phyloP scores from a whole-genome alignment of 2,888 invertebrate species.

The Amphipoea lucens region DNA sequence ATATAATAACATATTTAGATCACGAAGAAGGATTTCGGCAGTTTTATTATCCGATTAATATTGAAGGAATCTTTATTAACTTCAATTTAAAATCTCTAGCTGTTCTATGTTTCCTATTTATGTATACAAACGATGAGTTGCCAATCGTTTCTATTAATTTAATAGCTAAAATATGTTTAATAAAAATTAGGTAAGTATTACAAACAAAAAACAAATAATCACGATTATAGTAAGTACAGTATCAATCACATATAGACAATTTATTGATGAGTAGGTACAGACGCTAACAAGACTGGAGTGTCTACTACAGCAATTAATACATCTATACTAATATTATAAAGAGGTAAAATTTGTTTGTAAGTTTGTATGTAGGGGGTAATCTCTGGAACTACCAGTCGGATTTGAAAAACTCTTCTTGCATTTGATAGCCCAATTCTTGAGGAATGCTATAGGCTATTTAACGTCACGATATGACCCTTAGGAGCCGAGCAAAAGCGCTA shows the following conservation, averaged over 20 bases:
- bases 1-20: slow-evolving; percentile 3
- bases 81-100: background rate
- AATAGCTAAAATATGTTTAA: background rate
- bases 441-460: no score
- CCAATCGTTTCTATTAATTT: slow-evolving; percentile 14
- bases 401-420: no score
- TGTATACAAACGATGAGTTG: background rate
- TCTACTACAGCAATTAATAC: background rate
- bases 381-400: no score
- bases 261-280: slow-evolving; percentile 35
- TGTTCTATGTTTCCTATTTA: background rate
- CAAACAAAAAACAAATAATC: slow-evolving; percentile 32
- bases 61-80: background rate
- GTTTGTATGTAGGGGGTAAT: no score
- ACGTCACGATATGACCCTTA: no score
- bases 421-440: no score
- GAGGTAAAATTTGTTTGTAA: no score
- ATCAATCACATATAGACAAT: slow-evolving; percentile 35
- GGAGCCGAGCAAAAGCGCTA: no score
- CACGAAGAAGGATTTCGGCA: background rate
- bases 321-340: no score
- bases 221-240: slow-evolving; percentile 35
- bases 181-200: background rate
- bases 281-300: slow-evolving; percentile 6
- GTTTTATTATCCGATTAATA: background rate